Base-by-base conservation (phyloP, 2,888 invertebrate genomes). In the Drosophila heteroneura region DNA sequence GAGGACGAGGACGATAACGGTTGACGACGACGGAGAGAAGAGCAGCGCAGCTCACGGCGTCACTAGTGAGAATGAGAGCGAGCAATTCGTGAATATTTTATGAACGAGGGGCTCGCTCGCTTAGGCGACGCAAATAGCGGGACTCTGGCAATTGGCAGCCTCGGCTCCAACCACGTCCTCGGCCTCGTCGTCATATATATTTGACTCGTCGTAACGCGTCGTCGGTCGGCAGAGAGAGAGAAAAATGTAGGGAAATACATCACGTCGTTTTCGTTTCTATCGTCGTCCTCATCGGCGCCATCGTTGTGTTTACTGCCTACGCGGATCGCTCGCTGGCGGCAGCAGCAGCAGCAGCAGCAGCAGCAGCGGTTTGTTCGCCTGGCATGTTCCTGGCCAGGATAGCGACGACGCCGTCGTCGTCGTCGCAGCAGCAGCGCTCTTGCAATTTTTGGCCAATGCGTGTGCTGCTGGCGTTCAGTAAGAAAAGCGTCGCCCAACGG, bases 401-500 rank as follows among this genome's bases (percentile, higher is more conserved):
- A 81, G 81, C 78, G 70, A 76, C 81, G 73, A 81, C 81, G 83
- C 53, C 77, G 83, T 54, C 74, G 70, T 72, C 54, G 82, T 66
- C 81, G 82, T 51, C 79, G 82, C 73, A 74, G 79, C 72, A 53
- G 70, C 79, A 82, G 84, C 83, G 82, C 74, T 70, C 76, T 74
- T 79, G 39, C 81, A 80, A 82, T 79, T 78, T 87, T 85, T 82
- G 83, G 85, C 89, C 88, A 91, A 90, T 89, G 91, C 88, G 85
- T 91, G 84, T 79, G 74, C 79, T 85, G 83, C 89, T 81, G 90
- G 56, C 86, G 86, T 93, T 93, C 93, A 93, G 93, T 93, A 92
- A 93, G 93, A 93, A 93, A 93, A 93, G 93, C 93, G 93, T 93
- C 94, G 94, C 93, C 93, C 93, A 93, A 93, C 93, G 93, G 93